Evolutionary conservation across 2,888 invertebrate species (phyloP), one percentile per base, ranked within the genome.

Genomic region (Hirtodrosophila alboralis): DNA sequence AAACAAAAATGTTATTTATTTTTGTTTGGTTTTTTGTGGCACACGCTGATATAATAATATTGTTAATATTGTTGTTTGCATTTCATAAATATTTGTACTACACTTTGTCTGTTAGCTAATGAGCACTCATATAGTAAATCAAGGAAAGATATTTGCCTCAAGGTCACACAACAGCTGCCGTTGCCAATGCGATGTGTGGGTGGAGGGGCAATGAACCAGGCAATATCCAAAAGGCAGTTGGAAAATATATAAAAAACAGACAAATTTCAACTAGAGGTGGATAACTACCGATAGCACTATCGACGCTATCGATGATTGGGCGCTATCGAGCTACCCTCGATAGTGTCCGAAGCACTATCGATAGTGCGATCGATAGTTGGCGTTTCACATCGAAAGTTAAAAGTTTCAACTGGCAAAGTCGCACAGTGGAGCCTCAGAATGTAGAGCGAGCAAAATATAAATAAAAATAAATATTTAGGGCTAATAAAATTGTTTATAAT

Each of bases 161-260:
- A 76, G 76, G 80, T 76, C 77, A 45, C 7, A 4, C 31, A 70
- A 54, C 80, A 73, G 70, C 59, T 70, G 75, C 31, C 44, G 44
- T 31, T 33, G 23, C 21, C 3, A 31, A 43, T 30, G 21, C 9
- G 23, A 31, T 28, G 52, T 56, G 77, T 61, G 61, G 44, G 41
- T 31, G 66, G 49, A 21, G 33, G 68, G 60, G 37, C 75, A 66
- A 52, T 71, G 71, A 79, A 76, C 76, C 61, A 49, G 38, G 23
- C 54, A 52, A 16, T 4, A 26, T 23, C 7, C 16, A 28, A 48
- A 12, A 28, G 34, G 18, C 10, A 18, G 10, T n/a, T 33, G 26
- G 13, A 45, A 31, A 7, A 23, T 14, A 18, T 5, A 3, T 5
- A 18, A 18, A 18, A 18, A 18, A 18, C 18, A 18, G 5, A 18